These are phyloP conservation scores for Pseudochirops corinnae DNA, from an alignment of 2,797 vertebrate genomes.

Conservation along the genomic window DNA sequence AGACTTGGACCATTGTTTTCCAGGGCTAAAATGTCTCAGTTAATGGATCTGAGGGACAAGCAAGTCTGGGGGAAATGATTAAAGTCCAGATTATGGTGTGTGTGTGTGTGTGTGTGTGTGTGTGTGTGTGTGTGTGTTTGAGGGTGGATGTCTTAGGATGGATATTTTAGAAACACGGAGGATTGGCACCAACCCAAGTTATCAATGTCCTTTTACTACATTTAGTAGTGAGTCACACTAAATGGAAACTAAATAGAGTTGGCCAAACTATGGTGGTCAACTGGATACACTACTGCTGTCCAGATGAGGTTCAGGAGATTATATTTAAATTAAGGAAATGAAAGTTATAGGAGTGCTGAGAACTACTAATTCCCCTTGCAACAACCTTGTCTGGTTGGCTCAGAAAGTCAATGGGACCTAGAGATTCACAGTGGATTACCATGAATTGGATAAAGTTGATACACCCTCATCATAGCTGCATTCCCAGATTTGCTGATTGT, in stretches of 20 bases:
- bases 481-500: neutral
- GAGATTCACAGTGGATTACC: neutral
- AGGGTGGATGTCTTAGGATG: neutral
- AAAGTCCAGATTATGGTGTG: neutral
- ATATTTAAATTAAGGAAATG: neutral
- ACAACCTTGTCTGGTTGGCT: neutral
- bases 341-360: neutral
- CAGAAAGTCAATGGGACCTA: neutral
- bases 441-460: neutral
- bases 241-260: neutral
- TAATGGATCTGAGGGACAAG: neutral
- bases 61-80: neutral
- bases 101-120: too few relatives aligned
- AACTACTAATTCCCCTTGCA: neutral
- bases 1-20: neutral
- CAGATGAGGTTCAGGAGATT: neutral
- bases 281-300: neutral
- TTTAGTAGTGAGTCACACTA: neutral
- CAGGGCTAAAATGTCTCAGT: neutral
- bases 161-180: neutral
- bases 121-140: neutral
- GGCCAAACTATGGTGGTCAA: neutral
- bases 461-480: neutral
- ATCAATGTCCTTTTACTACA: neutral
- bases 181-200: neutral